Percentiles rank a stretch among this genome's conserved stretches.
These are phyloP conservation scores for Coregonus suidteri DNA, from an alignment of 2,797 vertebrate species.

Conservation along the genomic window DNA sequence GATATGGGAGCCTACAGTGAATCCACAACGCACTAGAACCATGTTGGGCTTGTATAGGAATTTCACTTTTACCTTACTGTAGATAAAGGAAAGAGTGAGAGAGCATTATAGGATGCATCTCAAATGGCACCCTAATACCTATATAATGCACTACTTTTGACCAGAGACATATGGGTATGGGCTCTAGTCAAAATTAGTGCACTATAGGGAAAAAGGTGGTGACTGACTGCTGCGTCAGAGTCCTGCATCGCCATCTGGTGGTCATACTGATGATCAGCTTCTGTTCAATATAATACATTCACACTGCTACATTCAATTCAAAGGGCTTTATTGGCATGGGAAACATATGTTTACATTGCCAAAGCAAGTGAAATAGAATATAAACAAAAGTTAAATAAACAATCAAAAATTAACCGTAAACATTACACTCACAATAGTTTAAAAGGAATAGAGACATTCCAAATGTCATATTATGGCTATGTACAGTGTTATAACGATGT, in stretches of 20 bases:
- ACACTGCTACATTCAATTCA: not conserved
- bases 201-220: not conserved
- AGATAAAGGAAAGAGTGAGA: not conserved
- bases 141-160: not conserved
- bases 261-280: constrained; percentile 3
- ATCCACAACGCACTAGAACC: not conserved
- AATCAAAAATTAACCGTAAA: too few species aligned
- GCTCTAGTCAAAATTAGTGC: not conserved
- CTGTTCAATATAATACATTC: not conserved
- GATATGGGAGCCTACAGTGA: not conserved
- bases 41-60: not conserved
- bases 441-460: too few species aligned
- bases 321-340: too few species aligned
- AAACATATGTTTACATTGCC: too few species aligned
- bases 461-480: too few species aligned
- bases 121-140: not conserved
- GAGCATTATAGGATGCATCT: not conserved
- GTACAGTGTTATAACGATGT: too few species aligned
- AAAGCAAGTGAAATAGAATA: too few species aligned
- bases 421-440: too few species aligned
- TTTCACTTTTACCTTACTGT: not conserved
- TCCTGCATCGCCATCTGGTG: constrained; percentile 64
- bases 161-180: not conserved
- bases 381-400: too few species aligned
- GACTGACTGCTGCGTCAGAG: not conserved